These are phyloP conservation scores for Conus betulinus DNA, from an alignment of 1,140 invertebrate genomes.

Conservation along the genomic window DNA sequence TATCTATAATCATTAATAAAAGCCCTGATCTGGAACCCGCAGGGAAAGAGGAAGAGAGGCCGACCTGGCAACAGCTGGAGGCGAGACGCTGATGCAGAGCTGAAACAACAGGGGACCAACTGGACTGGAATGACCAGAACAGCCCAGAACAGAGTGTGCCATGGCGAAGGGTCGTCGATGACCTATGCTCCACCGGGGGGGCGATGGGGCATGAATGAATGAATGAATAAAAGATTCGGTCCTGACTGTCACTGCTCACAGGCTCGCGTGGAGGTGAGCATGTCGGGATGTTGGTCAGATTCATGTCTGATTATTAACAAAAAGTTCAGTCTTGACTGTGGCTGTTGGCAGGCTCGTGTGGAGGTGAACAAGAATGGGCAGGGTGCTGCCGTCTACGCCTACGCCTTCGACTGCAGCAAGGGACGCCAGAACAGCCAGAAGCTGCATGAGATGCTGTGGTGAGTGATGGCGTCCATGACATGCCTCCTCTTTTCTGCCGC, in stretches of 20 bases:
- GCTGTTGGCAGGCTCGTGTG: conserved; percentile 72
- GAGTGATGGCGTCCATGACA: conserved; percentile 43
- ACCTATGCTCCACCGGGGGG: too few species aligned
- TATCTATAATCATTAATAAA: too few species aligned
- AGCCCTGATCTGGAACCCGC: too few species aligned
- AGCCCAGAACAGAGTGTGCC: too few species aligned
- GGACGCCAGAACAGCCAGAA: conserved; percentile 74
- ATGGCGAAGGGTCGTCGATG: too few species aligned
- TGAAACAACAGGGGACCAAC: too few species aligned
- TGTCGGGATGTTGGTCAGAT: neutral
- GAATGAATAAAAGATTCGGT: neutral
- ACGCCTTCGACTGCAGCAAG: conserved; percentile 75
- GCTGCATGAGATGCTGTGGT: conserved; percentile 78
- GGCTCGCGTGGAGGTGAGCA: neutral
- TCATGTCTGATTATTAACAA: neutral
- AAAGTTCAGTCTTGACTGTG: neutral
- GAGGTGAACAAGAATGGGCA: conserved; percentile 78
- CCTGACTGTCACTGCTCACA: neutral
- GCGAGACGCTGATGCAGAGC: too few species aligned
- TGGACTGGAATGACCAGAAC: too few species aligned
- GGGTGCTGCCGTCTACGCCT: conserved; percentile 78
- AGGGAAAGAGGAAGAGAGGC: too few species aligned
- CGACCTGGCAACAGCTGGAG: too few species aligned
- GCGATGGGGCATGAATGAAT: too few species aligned
- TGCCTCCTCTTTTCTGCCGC: too few species aligned